Evolutionary conservation across 1,140 invertebrate species (phyloP).

Genomic region (Cylas formicarius): DNA sequence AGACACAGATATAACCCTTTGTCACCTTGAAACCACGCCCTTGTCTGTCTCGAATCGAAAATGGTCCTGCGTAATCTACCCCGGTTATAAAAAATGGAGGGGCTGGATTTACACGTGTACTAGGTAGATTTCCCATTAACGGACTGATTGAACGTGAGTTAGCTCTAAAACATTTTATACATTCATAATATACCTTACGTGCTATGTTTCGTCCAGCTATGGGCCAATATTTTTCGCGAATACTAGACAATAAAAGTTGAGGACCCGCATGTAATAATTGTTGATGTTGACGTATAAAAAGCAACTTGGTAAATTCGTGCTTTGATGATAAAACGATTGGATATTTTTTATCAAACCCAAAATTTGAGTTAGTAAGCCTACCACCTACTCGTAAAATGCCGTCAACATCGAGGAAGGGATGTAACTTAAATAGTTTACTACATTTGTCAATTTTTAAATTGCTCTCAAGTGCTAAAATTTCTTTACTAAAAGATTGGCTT

Average conservation of each 20-base stretch:
- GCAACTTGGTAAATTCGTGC: slow-evolving; percentile 22
- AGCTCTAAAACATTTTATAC: slow-evolving; percentile 17
- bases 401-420: slow-evolving; percentile 32
- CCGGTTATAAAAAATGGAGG: slow-evolving; percentile 37
- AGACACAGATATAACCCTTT: slow-evolving; percentile 28
- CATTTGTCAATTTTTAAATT: background rate
- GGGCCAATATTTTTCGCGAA: slow-evolving; percentile 27
- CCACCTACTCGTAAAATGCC: slow-evolving; percentile 42
- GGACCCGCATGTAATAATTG: slow-evolving; percentile 29
- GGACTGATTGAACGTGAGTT: slow-evolving; percentile 7
- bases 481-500: too few relatives aligned
- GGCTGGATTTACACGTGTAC: slow-evolving; percentile 12
- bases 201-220: slow-evolving; percentile 17
- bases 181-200: slow-evolving; percentile 16
- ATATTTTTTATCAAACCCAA: slow-evolving; percentile 27
- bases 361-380: slow-evolving; percentile 32
- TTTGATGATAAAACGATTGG: slow-evolving; percentile 34
- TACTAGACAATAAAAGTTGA: slow-evolving; percentile 20
- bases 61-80: slow-evolving; percentile 42
- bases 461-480: slow-evolving; percentile 7
- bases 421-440: slow-evolving; percentile 25
- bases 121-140: slow-evolving; percentile 35
- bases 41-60: slow-evolving; percentile 22
- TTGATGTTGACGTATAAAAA: slow-evolving; percentile 28
- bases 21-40: slow-evolving; percentile 11